Evolutionary conservation across 2,888 invertebrate species (phyloP).

Genomic region (Synanthedon formicaeformis): DNA sequence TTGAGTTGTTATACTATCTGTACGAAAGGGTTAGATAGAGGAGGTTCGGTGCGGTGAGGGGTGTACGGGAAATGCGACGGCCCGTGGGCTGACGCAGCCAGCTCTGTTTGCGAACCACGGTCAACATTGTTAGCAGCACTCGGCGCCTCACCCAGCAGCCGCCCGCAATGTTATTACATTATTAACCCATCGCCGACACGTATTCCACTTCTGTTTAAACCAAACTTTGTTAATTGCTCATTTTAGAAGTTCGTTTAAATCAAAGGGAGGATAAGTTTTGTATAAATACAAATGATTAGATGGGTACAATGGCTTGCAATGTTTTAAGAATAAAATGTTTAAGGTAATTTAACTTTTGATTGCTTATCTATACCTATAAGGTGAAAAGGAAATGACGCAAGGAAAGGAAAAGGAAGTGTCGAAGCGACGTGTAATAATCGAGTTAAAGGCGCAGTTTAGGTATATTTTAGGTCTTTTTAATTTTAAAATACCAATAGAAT

Average conservation of each 20-base stretch:
- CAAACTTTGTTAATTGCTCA: conserved; percentile 50
- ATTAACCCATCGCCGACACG: conserved; percentile 50
- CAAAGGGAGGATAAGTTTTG: no score
- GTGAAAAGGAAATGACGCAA: no score
- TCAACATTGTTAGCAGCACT: conserved; percentile 63
- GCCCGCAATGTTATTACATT: conserved; percentile 57
- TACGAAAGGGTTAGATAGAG: background rate
- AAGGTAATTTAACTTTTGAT: no score
- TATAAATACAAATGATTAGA: no score
- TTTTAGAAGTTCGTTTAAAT: conserved; percentile 10
- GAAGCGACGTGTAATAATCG: no score
- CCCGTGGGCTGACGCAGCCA: conserved; percentile 53
- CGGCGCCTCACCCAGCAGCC: conserved; percentile 11
- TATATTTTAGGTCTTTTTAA: no score
- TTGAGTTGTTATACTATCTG: background rate
- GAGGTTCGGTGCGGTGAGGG: conserved; percentile 2
- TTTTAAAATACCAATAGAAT: no score
- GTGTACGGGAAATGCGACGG: conserved; percentile 30
- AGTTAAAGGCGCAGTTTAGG: no score
- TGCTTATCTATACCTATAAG: no score
- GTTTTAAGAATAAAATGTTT: no score
- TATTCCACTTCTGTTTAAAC: conserved; percentile 41
- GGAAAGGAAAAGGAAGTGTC: no score
- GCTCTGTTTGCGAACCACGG: conserved; percentile 53
- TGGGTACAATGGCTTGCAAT: no score